A percentile compares a stretch with the other conserved stretches of the same genome.
phyloP scores from a whole-genome alignment of 2,888 invertebrate species.

The Andrena haemorrhoa region DNA sequence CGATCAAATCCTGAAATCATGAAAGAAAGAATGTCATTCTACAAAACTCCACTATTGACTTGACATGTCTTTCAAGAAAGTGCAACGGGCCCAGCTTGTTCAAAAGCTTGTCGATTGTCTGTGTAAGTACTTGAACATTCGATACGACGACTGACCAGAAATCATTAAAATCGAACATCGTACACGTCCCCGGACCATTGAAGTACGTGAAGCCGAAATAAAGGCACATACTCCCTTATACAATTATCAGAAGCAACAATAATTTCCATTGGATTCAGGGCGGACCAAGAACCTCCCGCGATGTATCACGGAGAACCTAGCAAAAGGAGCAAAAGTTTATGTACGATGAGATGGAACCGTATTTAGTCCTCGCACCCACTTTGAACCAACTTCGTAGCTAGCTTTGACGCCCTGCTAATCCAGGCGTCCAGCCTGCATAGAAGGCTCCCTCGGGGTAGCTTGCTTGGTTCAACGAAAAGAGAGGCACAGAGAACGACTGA shows the following conservation, averaged over 20 bases:
- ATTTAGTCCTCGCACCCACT: slow-evolving; percentile 73
- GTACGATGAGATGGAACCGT: slow-evolving; percentile 57
- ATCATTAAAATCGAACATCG: neutral
- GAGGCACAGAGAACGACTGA: slow-evolving; percentile 59
- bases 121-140: too few species aligned
- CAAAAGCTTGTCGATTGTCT: too few species aligned
- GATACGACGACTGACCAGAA: neutral
- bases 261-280: neutral
- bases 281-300: neutral
- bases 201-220: neutral
- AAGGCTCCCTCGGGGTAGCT: slow-evolving; percentile 64
- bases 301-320: slow-evolving; percentile 14
- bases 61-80: too few species aligned
- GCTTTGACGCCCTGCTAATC: slow-evolving; percentile 82
- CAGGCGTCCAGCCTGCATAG: slow-evolving; percentile 73
- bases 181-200: neutral
- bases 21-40: too few species aligned
- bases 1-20: too few species aligned
- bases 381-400: slow-evolving; percentile 73
- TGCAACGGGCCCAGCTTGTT: too few species aligned
- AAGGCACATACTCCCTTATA: neutral
- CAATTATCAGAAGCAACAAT: neutral
- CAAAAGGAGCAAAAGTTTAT: slow-evolving; percentile 43
- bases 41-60: too few species aligned
- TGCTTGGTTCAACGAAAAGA: slow-evolving; percentile 62